These are phyloP conservation scores for Lathamus discolor DNA, from an alignment of 2,113 vertebrate genomes.

Conservation along the genomic window DNA sequence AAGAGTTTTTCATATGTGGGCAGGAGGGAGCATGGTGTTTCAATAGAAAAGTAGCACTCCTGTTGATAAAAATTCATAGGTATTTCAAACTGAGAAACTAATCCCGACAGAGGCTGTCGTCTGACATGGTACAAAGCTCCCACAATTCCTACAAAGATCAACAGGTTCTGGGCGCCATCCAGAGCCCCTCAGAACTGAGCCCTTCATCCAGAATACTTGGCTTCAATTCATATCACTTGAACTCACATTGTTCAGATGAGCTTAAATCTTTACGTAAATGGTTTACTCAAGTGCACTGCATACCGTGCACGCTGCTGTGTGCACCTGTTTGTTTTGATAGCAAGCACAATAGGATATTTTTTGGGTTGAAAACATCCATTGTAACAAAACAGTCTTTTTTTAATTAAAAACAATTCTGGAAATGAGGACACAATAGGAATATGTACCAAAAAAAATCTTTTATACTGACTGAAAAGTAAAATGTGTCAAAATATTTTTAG, in stretches of 20 bases:
- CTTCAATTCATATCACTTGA: constrained; percentile 54
- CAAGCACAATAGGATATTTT: constrained; percentile 69
- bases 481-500: constrained; percentile 69
- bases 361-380: constrained; percentile 58
- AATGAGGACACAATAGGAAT: constrained; percentile 50
- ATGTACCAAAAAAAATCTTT: neutral
- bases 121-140: neutral
- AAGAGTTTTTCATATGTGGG: neutral
- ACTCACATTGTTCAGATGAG: constrained; percentile 56
- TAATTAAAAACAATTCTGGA: constrained; percentile 66
- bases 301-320: constrained; percentile 53
- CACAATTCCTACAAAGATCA: constrained; percentile 10
- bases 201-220: constrained; percentile 33
- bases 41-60: neutral
- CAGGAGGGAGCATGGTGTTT: neutral
- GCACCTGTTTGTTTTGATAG: constrained; percentile 78
- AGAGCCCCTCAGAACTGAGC: neutral
- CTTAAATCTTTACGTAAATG: constrained; percentile 32
- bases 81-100: neutral
- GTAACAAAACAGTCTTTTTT: constrained; percentile 64
- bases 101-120: neutral
- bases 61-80: neutral
- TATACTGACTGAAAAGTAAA: constrained; percentile 3
- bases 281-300: constrained; percentile 35
- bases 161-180: constrained; percentile 22